Evolutionary conservation across 2,888 invertebrate species (phyloP).

Genomic region (Julus scanicus): DNA sequence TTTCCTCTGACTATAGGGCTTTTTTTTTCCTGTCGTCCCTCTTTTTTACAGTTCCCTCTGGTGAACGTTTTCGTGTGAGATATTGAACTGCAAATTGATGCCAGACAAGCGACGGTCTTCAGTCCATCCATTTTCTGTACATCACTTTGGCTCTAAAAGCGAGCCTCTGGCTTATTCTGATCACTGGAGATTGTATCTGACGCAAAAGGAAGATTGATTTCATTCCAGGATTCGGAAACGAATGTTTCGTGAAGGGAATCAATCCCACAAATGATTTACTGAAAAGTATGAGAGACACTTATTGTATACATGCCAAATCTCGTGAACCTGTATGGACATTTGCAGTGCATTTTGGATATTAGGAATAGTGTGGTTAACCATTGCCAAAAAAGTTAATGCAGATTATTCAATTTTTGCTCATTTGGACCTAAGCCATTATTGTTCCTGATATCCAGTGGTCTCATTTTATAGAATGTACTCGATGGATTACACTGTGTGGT

Average conservation of each 20-base stretch:
- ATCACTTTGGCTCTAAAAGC: background rate
- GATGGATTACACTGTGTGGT: too few relatives aligned
- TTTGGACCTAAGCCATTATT: background rate
- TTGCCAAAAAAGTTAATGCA: background rate
- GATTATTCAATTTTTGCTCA: background rate
- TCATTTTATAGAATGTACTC: too few relatives aligned
- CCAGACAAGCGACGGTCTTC: slow-evolving; percentile 6
- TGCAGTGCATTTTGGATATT: background rate
- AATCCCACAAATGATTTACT: background rate
- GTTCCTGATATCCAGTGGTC: too few relatives aligned
- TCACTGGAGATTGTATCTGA: slow-evolving; percentile 23
- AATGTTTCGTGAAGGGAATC: background rate
- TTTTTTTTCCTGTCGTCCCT: background rate
- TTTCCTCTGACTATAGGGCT: too few relatives aligned
- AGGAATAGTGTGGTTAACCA: background rate
- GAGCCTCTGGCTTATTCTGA: background rate
- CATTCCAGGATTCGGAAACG: background rate
- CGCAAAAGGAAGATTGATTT: background rate
- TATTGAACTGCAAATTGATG: slow-evolving; percentile 1
- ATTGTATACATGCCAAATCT: background rate
- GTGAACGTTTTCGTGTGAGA: background rate
- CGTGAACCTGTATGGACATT: background rate
- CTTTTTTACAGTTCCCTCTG: background rate
- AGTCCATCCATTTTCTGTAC: background rate
- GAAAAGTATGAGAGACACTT: background rate